Base-by-base conservation (phyloP, 2,888 invertebrate species). In the Scelioninae gen. 1 region DNA sequence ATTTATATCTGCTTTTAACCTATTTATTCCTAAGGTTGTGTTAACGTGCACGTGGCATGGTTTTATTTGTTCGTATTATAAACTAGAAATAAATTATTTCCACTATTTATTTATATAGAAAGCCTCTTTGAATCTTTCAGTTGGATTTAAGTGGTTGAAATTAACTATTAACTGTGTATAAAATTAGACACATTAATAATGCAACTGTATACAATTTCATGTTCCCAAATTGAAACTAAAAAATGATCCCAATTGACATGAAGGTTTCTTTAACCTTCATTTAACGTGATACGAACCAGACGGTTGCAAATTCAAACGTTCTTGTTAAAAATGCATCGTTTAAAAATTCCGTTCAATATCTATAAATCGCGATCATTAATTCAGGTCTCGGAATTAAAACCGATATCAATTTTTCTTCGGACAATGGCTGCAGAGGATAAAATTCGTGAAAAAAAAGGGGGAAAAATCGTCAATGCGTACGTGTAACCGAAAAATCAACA, bases 401-500 rank as follows among this genome's bases (percentile, higher is more conserved):
- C 45, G 16, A 53, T 23, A 53, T 53, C 53, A 15, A 40, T 74
- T 55, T 56, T 16, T 66, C 58, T 58, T 66, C 43, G 62, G 16
- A 51, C 72, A 72, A 51, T 72, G 23, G 7, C 13, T 15, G 16
- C 6, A 29, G 11, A 3, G n/a, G 31, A 53, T 53, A 53, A 53
- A 53, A 53, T 31, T 53, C 15, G 45, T 0, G 0, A 47, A 16
- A 13, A 47, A 47, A 47, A 47, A 43, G n/a, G n/a, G n/a, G n/a
- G n/a, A 15, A 15, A 16, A 11, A n/a, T 31, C 29, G 5, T 13
- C 2, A 7, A 31, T 16, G 32, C 13, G 9, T 45, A 66, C 53
- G 40, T 55, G 53, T 45, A 16, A 63, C 49, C 32, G 55, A 13
- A 77, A 77, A 77, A 58, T 66, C 53, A 66, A 79, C 72, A 47